These are phyloP conservation scores for Microhierax caerulescens DNA, from an alignment of 2,797 vertebrate species.

Conservation along the genomic window DNA sequence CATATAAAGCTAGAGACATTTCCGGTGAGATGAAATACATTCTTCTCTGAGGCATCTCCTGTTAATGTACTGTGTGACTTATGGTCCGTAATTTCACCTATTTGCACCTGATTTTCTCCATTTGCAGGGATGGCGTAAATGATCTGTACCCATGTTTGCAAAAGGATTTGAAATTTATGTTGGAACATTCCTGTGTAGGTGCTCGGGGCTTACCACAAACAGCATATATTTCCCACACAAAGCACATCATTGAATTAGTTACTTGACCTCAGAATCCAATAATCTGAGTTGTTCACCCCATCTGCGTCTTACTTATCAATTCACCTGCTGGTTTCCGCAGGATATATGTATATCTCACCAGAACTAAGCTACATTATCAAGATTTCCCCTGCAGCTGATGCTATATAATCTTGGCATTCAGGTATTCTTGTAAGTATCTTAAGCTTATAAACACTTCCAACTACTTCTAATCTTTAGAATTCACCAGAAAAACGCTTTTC, in stretches of 20 bases:
- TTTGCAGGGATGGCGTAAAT: neutral
- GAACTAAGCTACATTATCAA: neutral
- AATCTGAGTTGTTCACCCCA: neutral
- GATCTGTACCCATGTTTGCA: neutral
- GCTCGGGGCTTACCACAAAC: neutral
- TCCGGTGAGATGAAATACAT: neutral
- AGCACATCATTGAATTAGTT: neutral
- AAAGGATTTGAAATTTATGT: neutral
- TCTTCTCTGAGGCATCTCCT: neutral
- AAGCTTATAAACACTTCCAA: neutral
- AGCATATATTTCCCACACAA: neutral
- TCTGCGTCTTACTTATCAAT: neutral
- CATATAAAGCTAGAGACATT: neutral
- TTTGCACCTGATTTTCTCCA: neutral
- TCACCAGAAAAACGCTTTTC: neutral
- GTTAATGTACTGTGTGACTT: neutral
- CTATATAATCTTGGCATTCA: neutral
- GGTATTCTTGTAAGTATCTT: neutral
- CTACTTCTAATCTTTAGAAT: neutral
- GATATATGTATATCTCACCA: neutral
- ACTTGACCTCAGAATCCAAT: slow-evolving; percentile 26
- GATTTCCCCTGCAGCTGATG: neutral
- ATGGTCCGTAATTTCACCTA: neutral
- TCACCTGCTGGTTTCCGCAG: neutral
- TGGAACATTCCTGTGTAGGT: neutral